These are phyloP conservation scores for Dasysyrphus albostriatus DNA, from an alignment of 2,888 invertebrate genomes.

Conservation along the genomic window DNA sequence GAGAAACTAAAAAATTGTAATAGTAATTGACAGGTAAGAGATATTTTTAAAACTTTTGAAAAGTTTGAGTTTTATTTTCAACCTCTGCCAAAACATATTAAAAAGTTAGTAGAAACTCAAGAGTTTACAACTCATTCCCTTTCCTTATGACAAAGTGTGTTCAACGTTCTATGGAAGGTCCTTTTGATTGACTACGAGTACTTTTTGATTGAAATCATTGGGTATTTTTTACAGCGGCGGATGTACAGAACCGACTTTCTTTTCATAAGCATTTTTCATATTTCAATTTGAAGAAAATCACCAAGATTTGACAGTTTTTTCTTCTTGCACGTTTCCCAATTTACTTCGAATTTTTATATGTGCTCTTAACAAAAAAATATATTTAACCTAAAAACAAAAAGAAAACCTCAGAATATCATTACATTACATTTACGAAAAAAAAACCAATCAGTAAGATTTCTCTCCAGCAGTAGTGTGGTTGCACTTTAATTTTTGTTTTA, in stretches of 20 bases:
- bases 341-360: neutral
- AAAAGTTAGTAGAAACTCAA: no score
- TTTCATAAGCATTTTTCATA: neutral
- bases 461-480: conserved; percentile 11
- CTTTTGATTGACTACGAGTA: no score
- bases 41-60: no score
- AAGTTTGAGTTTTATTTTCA: no score
- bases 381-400: neutral
- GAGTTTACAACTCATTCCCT: no score
- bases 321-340: neutral
- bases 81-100: no score
- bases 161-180: no score
- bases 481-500: conserved; percentile 20
- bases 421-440: neutral
- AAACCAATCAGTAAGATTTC: conserved; percentile 31
- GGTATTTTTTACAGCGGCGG: no score
- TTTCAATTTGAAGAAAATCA: neutral
- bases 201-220: no score
- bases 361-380: neutral
- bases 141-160: no score
- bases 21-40: no score
- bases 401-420: conserved; percentile 14
- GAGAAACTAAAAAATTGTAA: no score
- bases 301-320: neutral
- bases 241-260: neutral